phyloP scores from a whole-genome alignment of 2,797 vertebrate species.

The Darevskia mixta region DNA sequence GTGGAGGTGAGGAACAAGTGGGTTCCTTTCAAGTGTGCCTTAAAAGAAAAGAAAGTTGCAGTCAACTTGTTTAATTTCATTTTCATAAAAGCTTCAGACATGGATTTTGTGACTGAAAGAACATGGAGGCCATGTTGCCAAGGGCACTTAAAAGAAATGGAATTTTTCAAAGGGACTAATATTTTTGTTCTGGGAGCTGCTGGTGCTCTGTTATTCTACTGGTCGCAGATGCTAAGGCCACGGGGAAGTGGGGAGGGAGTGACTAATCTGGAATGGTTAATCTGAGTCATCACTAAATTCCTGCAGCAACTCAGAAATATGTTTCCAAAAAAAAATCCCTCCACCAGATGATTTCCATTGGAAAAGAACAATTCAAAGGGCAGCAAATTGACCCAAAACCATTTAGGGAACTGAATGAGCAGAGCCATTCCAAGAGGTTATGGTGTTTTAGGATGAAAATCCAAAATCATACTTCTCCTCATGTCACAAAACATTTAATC shows the following conservation, averaged over 20 bases:
- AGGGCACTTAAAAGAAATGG: conserved; percentile 5
- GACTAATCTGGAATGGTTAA: conserved; percentile 1
- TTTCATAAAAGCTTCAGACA: conserved; percentile 13
- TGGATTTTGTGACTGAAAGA: not conserved
- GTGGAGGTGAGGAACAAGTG: not conserved
- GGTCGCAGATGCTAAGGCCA: not conserved
- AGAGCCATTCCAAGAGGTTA: not conserved
- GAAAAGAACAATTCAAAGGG: not conserved
- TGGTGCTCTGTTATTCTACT: not conserved
- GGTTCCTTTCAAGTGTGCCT: not conserved
- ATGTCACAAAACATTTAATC: not conserved
- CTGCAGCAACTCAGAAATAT: conserved; percentile 1
- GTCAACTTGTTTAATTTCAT: not conserved
- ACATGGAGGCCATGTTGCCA: not conserved
- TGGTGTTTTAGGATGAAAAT: not conserved
- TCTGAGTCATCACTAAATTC: conserved; percentile 14
- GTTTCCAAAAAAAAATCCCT: not conserved
- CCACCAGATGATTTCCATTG: not conserved
- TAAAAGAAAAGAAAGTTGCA: not conserved
- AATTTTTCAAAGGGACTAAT: not conserved
- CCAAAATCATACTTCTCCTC: too few species aligned
- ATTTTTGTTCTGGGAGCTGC: conserved; percentile 8
- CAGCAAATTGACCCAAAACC: not conserved
- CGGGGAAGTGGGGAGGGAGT: not conserved
- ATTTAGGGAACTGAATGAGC: not conserved